Evolutionary conservation across 2,888 invertebrate genomes (phyloP), one percentile per base, ranked within the genome.

Genomic region (Sinodicranocentrus sp.): DNA sequence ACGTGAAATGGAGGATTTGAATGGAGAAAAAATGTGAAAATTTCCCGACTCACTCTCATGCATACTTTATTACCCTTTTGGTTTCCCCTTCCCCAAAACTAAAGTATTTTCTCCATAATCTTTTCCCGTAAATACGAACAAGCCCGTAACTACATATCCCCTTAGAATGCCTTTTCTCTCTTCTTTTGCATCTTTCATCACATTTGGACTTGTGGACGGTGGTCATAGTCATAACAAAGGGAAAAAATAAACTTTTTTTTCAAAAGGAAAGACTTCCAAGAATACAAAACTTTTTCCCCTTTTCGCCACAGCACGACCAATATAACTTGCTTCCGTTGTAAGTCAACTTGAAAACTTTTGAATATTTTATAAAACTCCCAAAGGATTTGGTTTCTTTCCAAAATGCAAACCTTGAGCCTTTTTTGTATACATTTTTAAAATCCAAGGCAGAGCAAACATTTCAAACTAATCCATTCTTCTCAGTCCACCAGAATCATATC

Each of bases 321-420:
- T 33, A 59, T 25, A 59, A 33, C 57, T 54, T n/a, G 33, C 71
- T 65, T 72, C 72, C 79, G 72, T 48, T 71, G 23, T 33, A 71
- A 71, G 71, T 68, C 48, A 48, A 48, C 25, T 54, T 28, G 80
- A 72, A 80, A 67, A n/a, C 61, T 63, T 79, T 63, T 72, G 80
- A 80, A 80, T 72, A 80, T 72, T 71, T 80, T 44, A 67, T 15
- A 26, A 72, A 72, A 25, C 21, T 57, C 80, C 72, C 72, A 15
- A 8, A 54, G 80, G 80, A 80, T 65, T 80, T 80, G 63, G 72
- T 65, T 80, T 79, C 54, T 57, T 70, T 65, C 10, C 76, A 65
- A 65, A 43, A 39, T 43, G 43, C 63, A 15, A 17, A 23, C 63
- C 10, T 57, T n/a, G n/a, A n/a, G n/a, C 57, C 57, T 23, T 5